A percentile compares a stretch with the other conserved stretches of the same genome.
phyloP scores from a whole-genome alignment of 1,140 invertebrate genomes.

The Heliconius hermathena region DNA sequence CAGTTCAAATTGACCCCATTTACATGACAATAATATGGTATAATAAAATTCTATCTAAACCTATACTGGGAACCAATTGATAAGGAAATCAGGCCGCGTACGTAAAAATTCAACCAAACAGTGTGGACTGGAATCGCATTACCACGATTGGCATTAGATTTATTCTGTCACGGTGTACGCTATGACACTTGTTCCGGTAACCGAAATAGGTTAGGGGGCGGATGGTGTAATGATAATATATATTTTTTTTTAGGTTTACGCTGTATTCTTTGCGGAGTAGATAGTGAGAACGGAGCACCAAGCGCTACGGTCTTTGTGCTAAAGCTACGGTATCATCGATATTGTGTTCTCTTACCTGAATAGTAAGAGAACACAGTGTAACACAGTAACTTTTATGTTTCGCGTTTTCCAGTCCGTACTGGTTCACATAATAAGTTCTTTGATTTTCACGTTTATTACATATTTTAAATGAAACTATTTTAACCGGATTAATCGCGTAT shows the following conservation, averaged over 20 bases:
- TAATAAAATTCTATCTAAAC: conserved; percentile 28
- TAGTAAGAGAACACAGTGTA: too few species aligned
- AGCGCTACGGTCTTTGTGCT: too few species aligned
- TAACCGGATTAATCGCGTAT: too few species aligned
- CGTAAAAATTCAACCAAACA: conserved; percentile 26
- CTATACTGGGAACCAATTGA: conserved; percentile 18
- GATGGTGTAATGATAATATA: not conserved
- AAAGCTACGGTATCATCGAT: too few species aligned
- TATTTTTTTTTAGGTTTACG: not conserved
- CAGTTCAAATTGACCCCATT: conserved; percentile 7
- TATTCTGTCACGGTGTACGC: conserved; percentile 26
- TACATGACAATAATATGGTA: conserved; percentile 11
- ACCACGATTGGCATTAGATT: conserved; percentile 21
- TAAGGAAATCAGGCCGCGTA: conserved; percentile 20
- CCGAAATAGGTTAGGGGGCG: conserved; percentile 4
- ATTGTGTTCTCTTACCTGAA: too few species aligned
- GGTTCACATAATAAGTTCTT: too few species aligned
- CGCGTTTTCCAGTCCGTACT: too few species aligned
- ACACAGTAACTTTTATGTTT: too few species aligned
- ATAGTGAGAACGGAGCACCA: too few species aligned
- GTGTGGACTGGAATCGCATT: conserved; percentile 23
- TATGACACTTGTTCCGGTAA: conserved; percentile 25
- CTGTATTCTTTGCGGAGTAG: too few species aligned
- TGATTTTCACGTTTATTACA: too few species aligned
- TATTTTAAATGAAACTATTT: too few species aligned